Evolutionary conservation across 2,113 vertebrate species (phyloP), one percentile per base, ranked within the genome.

Genomic region (Myocastor coypus): DNA sequence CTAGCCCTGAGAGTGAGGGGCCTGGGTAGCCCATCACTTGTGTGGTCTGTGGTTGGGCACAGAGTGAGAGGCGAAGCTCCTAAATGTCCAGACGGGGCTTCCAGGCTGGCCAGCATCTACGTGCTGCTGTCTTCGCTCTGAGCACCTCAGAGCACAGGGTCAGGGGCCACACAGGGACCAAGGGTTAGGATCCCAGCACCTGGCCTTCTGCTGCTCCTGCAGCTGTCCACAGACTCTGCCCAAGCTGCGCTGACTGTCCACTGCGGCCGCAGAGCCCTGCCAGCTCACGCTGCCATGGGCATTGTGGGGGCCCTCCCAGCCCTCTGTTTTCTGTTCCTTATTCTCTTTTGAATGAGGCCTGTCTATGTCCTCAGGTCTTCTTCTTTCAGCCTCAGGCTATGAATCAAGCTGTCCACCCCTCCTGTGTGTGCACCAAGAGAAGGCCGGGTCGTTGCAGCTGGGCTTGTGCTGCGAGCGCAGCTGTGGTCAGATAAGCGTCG

Each of bases 401-500:
- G n/a, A n/a, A n/a, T n/a, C n/a, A n/a, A n/a, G n/a, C n/a, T n/a
- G n/a, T n/a, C n/a, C n/a, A n/a, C 6, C 7, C 4, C 4, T 0
- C 46, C 63, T 9, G 4, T 7, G 85, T 24, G 19, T 11, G 2
- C 11, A 1, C 42, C 22, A 0, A 80, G 63, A 42, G 20, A 14
- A 7, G 34, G 3, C 8, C 82, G 16, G 0, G 19, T 22, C 7
- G 32, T 52, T 30, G 40, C 16, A 14, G 0, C 3, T 3, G 16
- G 32, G 80, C 26, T 71, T 34, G 2, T 1, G 1, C 0, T 4
- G 42, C 4, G 9, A 40, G 0, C 1, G 9, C 46, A 3, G 5
- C 11, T 34, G 26, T 8, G 9, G 17, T 32, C 12, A 32, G 30
- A 16, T 14, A 20, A 28, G 68, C 83, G 34, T 46, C 24, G 0